Evolutionary conservation across 1,140 invertebrate species (phyloP), one percentile per base, ranked within the genome.

Genomic region (Drosophila nigromelanica): DNA sequence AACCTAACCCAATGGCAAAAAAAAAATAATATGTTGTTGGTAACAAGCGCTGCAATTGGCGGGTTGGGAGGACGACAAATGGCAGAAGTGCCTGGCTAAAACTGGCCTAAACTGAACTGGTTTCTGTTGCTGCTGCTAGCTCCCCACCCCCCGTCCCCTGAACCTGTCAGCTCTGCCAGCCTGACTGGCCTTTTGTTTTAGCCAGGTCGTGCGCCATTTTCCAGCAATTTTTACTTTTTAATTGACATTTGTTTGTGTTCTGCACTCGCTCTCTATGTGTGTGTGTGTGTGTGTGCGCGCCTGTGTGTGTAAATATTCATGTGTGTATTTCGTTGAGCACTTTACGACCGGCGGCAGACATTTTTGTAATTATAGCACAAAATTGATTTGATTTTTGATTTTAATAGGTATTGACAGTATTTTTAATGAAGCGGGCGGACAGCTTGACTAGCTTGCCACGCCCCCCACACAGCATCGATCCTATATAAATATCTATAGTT

Each of bases 361-460:
- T 87, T 86, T 86, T 81, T 86, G 82, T 87, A 86, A 86, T 86
- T 86, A 86, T 86, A 81, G 82, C 68, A 75, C 78, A 81, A 86
- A 86, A 86, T 87, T 87, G 82, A 86, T 87, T 86, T 87, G 82
- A 87, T 86, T 86, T 86, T 86, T 86, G 82, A 87, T 85, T 86
- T 81, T 86, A 81, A 87, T 86, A 86, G 81, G 82, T 86, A 86
- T 86, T 87, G 82, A 87, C 82, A 87, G 82, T 73, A 81, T 87
- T 86, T 87, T 86, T 87, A 86, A 86, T 86, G 82, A 86, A 87
- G 63, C 73, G 43, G 61, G 54, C 52, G 24, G 18, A 12, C 30
- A 14, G 15, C 24, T 33, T 56, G 18, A 27, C 39, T 45, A 40
- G 8, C n/a, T 45, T 35, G 8, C n/a, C 51, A 51, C 14, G 24